phyloP scores from a whole-genome alignment of 2,888 invertebrate species.

The Cantharis lateralis region DNA sequence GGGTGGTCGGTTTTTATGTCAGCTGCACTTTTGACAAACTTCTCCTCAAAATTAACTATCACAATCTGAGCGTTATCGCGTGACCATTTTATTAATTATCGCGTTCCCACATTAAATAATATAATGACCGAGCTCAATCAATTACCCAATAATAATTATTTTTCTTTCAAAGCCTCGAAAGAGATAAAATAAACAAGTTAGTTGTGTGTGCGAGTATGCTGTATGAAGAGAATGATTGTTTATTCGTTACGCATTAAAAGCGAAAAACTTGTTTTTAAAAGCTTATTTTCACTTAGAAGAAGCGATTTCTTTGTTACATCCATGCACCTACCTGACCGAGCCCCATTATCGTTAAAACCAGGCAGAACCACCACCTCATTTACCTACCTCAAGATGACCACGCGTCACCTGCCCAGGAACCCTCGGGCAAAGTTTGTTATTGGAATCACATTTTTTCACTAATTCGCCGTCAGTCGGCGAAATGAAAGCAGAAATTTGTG shows the following conservation, averaged over 20 bases:
- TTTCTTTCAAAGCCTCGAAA: neutral
- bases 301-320: slow-evolving; percentile 28
- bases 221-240: slow-evolving; percentile 5
- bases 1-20: slow-evolving; percentile 42
- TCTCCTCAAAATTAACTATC: slow-evolving; percentile 8
- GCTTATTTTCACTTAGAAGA: slow-evolving; percentile 24
- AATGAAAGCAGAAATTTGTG: neutral
- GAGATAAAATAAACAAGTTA: neutral
- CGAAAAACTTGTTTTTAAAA: slow-evolving; percentile 17
- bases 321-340: slow-evolving; percentile 29
- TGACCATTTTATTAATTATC: neutral
- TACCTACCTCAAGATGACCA: slow-evolving; percentile 23
- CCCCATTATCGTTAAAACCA: slow-evolving; percentile 29
- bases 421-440: neutral
- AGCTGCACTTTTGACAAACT: slow-evolving; percentile 20
- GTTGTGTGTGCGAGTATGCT: neutral
- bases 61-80: slow-evolving; percentile 3
- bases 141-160: neutral
- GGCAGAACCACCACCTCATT: slow-evolving; percentile 25
- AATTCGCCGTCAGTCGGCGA: neutral
- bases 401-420: slow-evolving; percentile 27
- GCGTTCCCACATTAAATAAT: neutral
- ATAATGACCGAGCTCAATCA: neutral
- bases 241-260: slow-evolving; percentile 19
- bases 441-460: neutral